A percentile compares a stretch with the other conserved stretches of the same genome.
phyloP scores from a whole-genome alignment of 2,888 invertebrate species.

The Drosophila diplacantha region DNA sequence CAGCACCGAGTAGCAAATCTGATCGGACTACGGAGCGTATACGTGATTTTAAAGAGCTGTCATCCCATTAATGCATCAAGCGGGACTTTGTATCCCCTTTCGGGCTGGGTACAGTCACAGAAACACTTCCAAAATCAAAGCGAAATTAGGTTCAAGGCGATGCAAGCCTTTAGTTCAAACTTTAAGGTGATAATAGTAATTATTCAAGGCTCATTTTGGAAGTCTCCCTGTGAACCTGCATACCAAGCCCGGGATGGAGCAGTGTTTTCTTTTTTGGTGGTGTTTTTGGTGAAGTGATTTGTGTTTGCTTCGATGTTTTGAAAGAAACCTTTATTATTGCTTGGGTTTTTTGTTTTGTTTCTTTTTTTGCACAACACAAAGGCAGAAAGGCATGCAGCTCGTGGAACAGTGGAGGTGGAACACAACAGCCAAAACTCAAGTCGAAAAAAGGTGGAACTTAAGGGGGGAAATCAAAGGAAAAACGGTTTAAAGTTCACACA shows the following conservation, averaged over 20 bases:
- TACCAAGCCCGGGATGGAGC: background rate
- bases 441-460: no score
- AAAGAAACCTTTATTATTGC: background rate
- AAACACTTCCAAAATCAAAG: background rate
- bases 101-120: background rate
- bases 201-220: background rate
- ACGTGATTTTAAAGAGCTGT: conserved; percentile 32
- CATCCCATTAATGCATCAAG: background rate
- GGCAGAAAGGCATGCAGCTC: conserved; percentile 15
- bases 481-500: conserved; percentile 3
- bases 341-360: background rate
- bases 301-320: conserved; percentile 2
- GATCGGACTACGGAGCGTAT: conserved; percentile 88
- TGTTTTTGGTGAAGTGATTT: conserved; percentile 10
- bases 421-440: conserved; percentile 32
- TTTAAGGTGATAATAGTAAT: no score
- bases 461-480: background rate
- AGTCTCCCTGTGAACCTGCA: background rate
- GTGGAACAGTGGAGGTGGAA: conserved; percentile 16
- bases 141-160: no score
- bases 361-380: conserved; percentile 17
- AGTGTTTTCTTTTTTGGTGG: background rate
- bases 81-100: background rate
- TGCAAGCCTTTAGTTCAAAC: no score
- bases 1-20: conserved; percentile 99